Evolutionary conservation across 2,113 vertebrate species (phyloP), one percentile per base, ranked within the genome.

Genomic region (Donacobius atricapilla): DNA sequence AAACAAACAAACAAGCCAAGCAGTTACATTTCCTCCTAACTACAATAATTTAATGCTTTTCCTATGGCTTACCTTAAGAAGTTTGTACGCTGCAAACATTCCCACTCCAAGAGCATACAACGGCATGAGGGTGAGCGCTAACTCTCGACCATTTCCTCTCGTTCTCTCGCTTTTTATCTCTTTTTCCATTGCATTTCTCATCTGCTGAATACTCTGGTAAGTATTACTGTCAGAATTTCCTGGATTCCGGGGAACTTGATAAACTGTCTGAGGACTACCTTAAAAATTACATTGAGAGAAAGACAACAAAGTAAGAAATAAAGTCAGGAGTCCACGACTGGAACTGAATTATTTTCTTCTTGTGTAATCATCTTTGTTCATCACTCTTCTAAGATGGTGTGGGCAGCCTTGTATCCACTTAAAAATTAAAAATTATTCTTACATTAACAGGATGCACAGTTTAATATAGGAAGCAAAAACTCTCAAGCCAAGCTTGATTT

Each of bases 41-140:
- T 81, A 75, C 40, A 75, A 5, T 54, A 63, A 60, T 31, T 37
- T 12, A 56, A 51, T 33, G 24, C 1, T 57, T 73, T 89, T 63
- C 33, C 56, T 83, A 31, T 14, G 21, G 23, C 93, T 95, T 92
- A 99, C 99, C 98, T 99, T 99, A 48, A 99, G 69, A 76, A 99
- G 98, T 96, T 99, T 99, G 96, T 99, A 99, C 6, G 97, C 98
- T n/a, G 98, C 99, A 95, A 99, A 99, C 69, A 98, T 96, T 37
- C 98, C 99, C 22, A 99, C 98, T 56, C 98, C 98, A 48, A 99
- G 97, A 78, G 98, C 98, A 53, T 99, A 99, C 42, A 99, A 93
- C 0, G 99, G 99, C 98, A 99, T 99, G 39, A 99, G 98, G 1
- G 98, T 99, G 87, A 99, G 98, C n/a, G 98, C 98, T 31, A 98